Percentiles rank a stretch among this genome's conserved stretches.
These are phyloP conservation scores for Mormyrops attenuatus DNA, from an alignment of 2,797 vertebrate species.

Conservation along the genomic window DNA sequence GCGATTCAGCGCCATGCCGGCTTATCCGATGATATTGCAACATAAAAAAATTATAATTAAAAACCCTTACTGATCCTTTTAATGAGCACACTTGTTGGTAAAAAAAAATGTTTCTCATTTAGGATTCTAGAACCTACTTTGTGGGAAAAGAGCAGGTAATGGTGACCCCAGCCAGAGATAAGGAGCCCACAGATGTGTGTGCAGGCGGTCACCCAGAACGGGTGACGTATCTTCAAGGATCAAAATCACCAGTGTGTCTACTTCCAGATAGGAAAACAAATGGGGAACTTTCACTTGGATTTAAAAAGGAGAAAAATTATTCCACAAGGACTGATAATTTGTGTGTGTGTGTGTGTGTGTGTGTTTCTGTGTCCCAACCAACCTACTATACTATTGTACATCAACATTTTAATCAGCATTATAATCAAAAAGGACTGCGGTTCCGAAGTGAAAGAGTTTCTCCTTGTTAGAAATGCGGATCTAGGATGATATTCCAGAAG, in stretches of 20 bases:
- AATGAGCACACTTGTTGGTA: neutral
- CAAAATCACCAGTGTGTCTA: neutral
- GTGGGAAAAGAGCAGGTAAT: neutral
- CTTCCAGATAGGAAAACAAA: neutral
- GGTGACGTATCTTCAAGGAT: neutral
- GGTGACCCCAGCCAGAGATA: neutral
- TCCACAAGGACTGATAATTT: neutral
- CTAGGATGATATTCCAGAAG: constrained; percentile 37
- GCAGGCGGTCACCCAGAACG: neutral
- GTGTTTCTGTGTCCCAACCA: neutral
- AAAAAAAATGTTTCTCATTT: neutral
- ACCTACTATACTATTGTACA: neutral
- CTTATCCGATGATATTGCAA: neutral
- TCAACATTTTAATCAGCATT: neutral
- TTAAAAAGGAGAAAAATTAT: neutral
- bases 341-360: too few species aligned
- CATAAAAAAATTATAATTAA: neutral
- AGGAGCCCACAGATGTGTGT: neutral
- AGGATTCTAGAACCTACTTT: neutral
- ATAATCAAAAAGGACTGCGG: neutral
- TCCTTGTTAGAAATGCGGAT: constrained; percentile 24
- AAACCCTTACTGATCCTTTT: neutral
- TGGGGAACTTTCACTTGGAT: neutral
- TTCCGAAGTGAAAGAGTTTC: neutral
- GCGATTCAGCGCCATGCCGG: constrained; percentile 30